Evolutionary conservation across 2,888 invertebrate species (phyloP), one percentile per base, ranked within the genome.

Genomic region (Hoplodrina ambigua): DNA sequence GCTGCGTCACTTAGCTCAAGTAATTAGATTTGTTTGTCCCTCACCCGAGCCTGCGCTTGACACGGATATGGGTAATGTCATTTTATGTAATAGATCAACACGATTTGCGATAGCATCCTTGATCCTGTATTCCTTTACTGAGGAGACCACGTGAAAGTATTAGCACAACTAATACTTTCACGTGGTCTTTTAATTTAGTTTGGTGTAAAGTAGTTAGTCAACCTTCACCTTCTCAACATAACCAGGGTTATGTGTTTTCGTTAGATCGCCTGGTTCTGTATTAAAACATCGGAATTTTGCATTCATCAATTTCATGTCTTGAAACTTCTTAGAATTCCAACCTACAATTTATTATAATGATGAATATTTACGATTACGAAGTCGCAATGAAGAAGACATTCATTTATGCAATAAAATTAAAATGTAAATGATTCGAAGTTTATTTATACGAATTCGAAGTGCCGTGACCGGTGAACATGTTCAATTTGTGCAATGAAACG

Each of bases 21-120:
- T 83, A 80, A 81, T 83, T 69, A 72, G 70, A 77, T 81, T 82
- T 72, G 64, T 66, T 73, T 65, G 67, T 58, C 72, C 68, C 64
- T 59, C 66, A 20, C 53, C 56, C 49, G 15, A 20, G 54, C n/a
- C 53, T 75, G 69, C 53, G 76, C 70, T 71, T 80, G 76, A 74
- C 83, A 77, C 61, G 55, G 73, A 69, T 80, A 67, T 50, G 53
- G 66, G 15, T 57, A 69, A 69, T 63, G 65, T 44, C 30, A 62
- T 58, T 67, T 30, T n/a, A 49, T 50, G 46, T 69, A 65, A 58
- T 52, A 58, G 30, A 63, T 76, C 66, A 50, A 66, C 54, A 53
- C 59, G 61, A 63, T 78, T 66, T 66, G 46, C 54, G 55, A 57
- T 62, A 62, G 15, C 53, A 68, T 19, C 49, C 59, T 75, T 69